phyloP scores from a whole-genome alignment of 2,888 invertebrate species.

The Halocaridina rubra region DNA sequence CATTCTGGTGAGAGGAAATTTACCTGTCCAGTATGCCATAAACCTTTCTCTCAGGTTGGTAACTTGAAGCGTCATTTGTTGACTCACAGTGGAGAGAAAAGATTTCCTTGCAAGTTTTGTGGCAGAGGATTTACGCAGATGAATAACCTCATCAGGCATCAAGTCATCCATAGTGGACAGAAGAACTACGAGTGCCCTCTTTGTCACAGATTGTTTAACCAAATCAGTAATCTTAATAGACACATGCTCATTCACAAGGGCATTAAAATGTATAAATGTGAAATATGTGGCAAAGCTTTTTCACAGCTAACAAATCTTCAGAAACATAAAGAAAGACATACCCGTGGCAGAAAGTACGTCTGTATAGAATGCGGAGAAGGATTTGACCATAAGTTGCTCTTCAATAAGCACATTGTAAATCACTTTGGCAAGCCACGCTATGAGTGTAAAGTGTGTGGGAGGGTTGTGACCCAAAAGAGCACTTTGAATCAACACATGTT shows the following conservation, averaged over 20 bases:
- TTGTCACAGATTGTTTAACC: slow-evolving; percentile 29
- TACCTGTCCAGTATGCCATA: neutral
- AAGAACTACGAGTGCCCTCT: slow-evolving; percentile 21
- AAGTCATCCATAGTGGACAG: slow-evolving; percentile 7
- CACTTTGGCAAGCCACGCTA: neutral
- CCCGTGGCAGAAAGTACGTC: neutral
- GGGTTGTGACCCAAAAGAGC: neutral
- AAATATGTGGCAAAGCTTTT: slow-evolving; percentile 26
- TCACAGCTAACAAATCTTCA: neutral
- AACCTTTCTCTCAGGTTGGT: neutral
- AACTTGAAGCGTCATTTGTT: neutral
- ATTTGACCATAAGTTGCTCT: neutral
- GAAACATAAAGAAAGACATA: neutral
- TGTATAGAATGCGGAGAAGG: neutral
- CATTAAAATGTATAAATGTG: slow-evolving; percentile 9
- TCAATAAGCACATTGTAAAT: neutral
- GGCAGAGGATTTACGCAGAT: slow-evolving; percentile 19
- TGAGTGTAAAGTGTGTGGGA: neutral
- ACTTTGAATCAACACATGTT: neutral
- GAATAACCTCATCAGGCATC: slow-evolving; percentile 1
- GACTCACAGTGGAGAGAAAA: slow-evolving; percentile 13
- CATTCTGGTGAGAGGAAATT: neutral
- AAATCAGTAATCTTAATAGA: slow-evolving; percentile 1
- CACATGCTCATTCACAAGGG: slow-evolving; percentile 23
- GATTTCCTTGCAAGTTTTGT: slow-evolving; percentile 16